Conservation (phyloP, 1,140 invertebrate genomes). For the Pogonomyrmex barbatus region DNA sequence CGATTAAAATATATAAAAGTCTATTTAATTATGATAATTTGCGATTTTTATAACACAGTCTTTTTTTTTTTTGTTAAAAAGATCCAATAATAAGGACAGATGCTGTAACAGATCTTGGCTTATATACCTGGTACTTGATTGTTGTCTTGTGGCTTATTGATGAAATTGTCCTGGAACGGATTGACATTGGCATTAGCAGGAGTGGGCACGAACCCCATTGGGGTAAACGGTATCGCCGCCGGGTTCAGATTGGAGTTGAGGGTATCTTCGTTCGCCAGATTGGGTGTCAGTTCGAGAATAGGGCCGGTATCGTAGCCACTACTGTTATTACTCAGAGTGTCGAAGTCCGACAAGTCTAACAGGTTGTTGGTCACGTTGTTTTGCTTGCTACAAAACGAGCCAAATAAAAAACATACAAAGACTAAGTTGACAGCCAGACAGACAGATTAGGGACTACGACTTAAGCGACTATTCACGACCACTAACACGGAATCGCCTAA, state of each 20-base stretch:
- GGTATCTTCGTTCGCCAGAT: conserved; percentile 83
- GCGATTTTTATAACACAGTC: too few species aligned
- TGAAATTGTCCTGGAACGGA: conserved; percentile 84
- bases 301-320: conserved; percentile 85
- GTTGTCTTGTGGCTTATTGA: conserved; percentile 83
- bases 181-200: conserved; percentile 82
- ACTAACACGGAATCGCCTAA: conserved; percentile 63
- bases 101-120: not conserved
- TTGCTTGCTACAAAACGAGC: conserved; percentile 86
- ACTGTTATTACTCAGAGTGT: conserved; percentile 88
- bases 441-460: conserved; percentile 73
- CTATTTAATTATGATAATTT: not conserved
- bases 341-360: conserved; percentile 87
- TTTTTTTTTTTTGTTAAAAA: not conserved
- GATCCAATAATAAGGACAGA: not conserved
- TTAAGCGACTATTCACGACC: conserved; percentile 62
- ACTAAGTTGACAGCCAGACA: conserved; percentile 78
- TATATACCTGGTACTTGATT: conserved; percentile 84
- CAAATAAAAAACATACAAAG: conserved; percentile 82
- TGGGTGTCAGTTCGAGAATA: conserved; percentile 83
- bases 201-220: conserved; percentile 81
- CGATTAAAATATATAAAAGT: not conserved
- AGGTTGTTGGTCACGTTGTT: conserved; percentile 87
- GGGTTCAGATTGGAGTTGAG: conserved; percentile 85
- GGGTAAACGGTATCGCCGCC: conserved; percentile 83